Conservation (phyloP, 1,140 invertebrate genomes). For the Bombus confusus region DNA sequence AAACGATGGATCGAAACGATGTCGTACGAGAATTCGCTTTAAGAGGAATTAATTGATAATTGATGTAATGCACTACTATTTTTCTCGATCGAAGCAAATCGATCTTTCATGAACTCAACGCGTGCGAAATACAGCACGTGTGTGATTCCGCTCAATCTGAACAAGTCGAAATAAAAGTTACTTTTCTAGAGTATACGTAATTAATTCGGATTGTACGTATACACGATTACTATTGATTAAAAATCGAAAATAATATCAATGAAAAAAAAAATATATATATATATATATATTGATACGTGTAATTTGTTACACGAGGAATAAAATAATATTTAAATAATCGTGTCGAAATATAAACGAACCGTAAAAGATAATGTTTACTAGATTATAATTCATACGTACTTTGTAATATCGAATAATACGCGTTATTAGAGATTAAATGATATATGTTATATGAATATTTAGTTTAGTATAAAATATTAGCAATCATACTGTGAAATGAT, state of each 20-base stretch:
- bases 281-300: neutral
- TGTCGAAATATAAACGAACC: neutral
- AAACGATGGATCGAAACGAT: slow-evolving; percentile 18
- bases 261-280: neutral
- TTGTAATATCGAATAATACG: slow-evolving; percentile 17
- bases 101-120: neutral
- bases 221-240: neutral
- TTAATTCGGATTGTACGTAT: neutral
- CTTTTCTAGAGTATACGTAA: neutral
- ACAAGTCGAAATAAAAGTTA: neutral
- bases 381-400: slow-evolving; percentile 24
- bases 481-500: neutral
- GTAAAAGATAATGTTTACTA: neutral
- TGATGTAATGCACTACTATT: neutral
- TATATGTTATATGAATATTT: neutral
- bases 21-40: neutral
- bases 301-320: neutral
- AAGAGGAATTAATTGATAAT: neutral
- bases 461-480: slow-evolving; percentile 8
- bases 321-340: neutral
- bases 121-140: no score
- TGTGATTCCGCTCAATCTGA: slow-evolving; percentile 7
- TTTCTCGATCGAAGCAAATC: neutral
- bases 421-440: neutral
- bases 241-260: neutral